These are phyloP conservation scores for Rhinichthys klamathensis DNA, from an alignment of 2,113 vertebrate species.

Conservation along the genomic window DNA sequence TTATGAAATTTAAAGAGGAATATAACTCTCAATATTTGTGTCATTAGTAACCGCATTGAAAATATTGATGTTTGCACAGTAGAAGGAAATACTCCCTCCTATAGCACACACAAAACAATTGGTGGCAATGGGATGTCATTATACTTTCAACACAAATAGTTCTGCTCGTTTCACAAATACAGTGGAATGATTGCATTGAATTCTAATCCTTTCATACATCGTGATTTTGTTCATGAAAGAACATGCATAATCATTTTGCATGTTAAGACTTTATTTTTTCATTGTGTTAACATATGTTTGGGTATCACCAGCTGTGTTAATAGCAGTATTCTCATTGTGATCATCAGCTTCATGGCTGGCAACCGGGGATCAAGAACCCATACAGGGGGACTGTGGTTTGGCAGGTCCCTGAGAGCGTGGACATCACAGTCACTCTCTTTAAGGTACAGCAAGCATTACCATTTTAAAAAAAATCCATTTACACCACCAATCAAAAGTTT, in stretches of 20 bases:
- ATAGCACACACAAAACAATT: neutral
- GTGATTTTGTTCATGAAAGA: neutral
- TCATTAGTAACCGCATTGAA: neutral
- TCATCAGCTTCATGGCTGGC: slow-evolving; percentile 86
- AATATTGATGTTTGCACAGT: neutral
- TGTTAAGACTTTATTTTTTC: neutral
- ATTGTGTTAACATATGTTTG: neutral
- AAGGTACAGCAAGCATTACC: slow-evolving; percentile 70
- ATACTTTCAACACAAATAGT: neutral
- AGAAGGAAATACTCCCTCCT: neutral
- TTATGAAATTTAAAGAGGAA: neutral
- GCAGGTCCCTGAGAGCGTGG: slow-evolving; percentile 87
- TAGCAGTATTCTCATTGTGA: neutral
- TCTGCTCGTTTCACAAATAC: neutral
- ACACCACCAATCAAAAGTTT: neutral
- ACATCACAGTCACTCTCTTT: slow-evolving; percentile 86
- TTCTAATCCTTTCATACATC: neutral
- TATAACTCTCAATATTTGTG: neutral
- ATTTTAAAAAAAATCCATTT: slow-evolving; percentile 3
- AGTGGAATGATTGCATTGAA: neutral
- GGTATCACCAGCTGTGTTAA: neutral
- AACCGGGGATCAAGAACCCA: slow-evolving; percentile 88
- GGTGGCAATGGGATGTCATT: neutral
- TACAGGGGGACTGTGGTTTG: slow-evolving; percentile 86
- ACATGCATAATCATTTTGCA: neutral